Evolutionary conservation across 1,140 invertebrate species (phyloP), one percentile per base, ranked within the genome.

Genomic region (Apis dorsata): DNA sequence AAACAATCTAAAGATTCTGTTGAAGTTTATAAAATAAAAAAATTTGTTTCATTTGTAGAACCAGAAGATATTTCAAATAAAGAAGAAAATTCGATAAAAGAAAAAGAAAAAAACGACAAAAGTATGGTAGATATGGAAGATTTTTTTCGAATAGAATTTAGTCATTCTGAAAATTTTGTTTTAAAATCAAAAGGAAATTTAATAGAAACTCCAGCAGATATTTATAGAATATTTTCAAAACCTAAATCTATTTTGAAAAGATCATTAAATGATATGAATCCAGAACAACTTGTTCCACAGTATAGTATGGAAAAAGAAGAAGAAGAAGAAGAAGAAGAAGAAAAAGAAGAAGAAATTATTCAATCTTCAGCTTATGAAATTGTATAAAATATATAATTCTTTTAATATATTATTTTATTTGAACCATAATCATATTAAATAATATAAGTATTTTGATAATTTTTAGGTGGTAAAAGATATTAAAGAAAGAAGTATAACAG

Each of bases 201-300:
- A 11, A 91, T 93, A 75, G n/a, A 70, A 51, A 90, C 82, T 19
- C 92, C 92, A 60, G 55, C 60, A 75, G 92, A 93, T 84, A 91
- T 93, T 86, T 91, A 92, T 79, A 88, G 81, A 72, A 70, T 90
- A 62, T 87, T 90, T 73, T 79, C 57, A 10, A 85, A 80, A 62
- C 91, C 91, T 9, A 92, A 92, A 72, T 92, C 92, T 11, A 93
- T 93, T 70, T 87, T 93, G 3, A 93, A 92, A 78, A 90, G 86
- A 85, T 88, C 90, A 11, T 66, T 77, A 5, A 84, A 91, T 21
- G 79, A 86, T 84, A 68, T 84, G 44, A 53, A 78, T 60, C 24
- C 65, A 5, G 82, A 79, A 62, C 69, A 85, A 65, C 72, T 34
- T 79, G 17, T 49, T 57, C n/a, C 66, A 51, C 28, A 90, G n/a